These are phyloP conservation scores for Barnardius zonarius DNA, from an alignment of 2,113 vertebrate species.

Conservation along the genomic window DNA sequence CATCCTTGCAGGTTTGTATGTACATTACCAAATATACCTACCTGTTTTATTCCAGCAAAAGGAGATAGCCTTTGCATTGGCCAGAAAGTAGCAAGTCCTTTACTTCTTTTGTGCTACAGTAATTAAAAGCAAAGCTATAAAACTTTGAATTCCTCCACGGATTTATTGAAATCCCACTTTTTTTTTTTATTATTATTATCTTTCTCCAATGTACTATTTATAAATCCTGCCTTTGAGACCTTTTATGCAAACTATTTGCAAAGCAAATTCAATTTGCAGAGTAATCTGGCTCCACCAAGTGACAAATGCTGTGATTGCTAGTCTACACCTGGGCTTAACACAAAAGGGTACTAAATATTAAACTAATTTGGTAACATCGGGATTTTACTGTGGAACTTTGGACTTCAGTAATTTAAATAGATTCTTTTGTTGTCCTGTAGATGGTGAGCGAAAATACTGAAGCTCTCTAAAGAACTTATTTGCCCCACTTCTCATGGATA, in stretches of 20 bases:
- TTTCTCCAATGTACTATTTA: background rate
- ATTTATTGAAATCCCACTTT: background rate
- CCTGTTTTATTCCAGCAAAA: background rate
- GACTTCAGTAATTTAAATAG: background rate
- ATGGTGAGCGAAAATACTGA: background rate
- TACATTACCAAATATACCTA: background rate
- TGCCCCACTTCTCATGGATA: background rate
- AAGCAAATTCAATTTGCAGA: conserved; percentile 20
- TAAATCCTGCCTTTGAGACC: conserved; percentile 9
- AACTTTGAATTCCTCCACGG: conserved; percentile 29
- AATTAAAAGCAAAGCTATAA: conserved; percentile 45
- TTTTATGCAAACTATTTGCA: background rate
- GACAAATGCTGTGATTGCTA: conserved; percentile 35
- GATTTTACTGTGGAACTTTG: background rate
- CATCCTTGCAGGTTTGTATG: background rate
- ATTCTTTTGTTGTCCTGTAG: background rate
- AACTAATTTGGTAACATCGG: background rate
- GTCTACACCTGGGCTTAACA: background rate
- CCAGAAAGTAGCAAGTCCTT: background rate
- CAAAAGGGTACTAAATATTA: background rate
- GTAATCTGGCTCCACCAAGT: conserved; percentile 77
- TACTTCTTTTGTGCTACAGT: background rate
- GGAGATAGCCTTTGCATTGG: background rate
- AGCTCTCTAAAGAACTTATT: background rate
- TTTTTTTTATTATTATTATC: background rate